Evolutionary conservation across 2,113 vertebrate genomes (phyloP), one percentile per base, ranked within the genome.

Genomic region (Ptychochromis oligacanthus): DNA sequence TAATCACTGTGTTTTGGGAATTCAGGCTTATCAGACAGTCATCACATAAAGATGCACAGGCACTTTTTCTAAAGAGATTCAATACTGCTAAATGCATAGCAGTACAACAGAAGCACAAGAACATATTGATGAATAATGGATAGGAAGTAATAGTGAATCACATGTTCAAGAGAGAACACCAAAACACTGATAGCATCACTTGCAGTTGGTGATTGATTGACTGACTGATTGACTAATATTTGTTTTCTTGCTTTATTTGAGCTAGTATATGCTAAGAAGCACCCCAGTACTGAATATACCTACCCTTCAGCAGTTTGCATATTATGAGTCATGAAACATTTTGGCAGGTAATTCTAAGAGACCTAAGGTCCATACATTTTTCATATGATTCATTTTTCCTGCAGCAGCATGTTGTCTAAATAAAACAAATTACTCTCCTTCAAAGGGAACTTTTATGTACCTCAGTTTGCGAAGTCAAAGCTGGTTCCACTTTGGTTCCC

Each of bases 321-420:
- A 95, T 94, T 93, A 94, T 87, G 86, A 89, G 90, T 91, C 94
- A 95, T 94, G 94, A 93, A 94, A 92, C 91, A 93, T 91, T 93
- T 81, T 94, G 94, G 90, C 95, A 95, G 94, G 93, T 95, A 93
- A 95, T 96, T 95, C 92, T 88, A 88, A 88, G 79, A 90, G 89
- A 92, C 91, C 93, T 87, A 75, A 82, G 90, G 92, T 93, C 90
- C 78, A 89, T 92, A 90, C 90, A 93, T 94, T 94, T 94, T 94
- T 95, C 92, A 95, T 92, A 85, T 88, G 89, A 94, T 94, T 93
- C 62, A 92, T 93, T 90, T 89, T 83, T 89, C 92, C 88, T 77
- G 89, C 87, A 91, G 93, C 91, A n/a, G 80, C 36, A 13, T 7
- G 62, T 70, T 83, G 90, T 89, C 94, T 91, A 86, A 92, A 91